Evolutionary conservation across 2,113 vertebrate species (phyloP).

Genomic region (Semicossyphus pulcher): DNA sequence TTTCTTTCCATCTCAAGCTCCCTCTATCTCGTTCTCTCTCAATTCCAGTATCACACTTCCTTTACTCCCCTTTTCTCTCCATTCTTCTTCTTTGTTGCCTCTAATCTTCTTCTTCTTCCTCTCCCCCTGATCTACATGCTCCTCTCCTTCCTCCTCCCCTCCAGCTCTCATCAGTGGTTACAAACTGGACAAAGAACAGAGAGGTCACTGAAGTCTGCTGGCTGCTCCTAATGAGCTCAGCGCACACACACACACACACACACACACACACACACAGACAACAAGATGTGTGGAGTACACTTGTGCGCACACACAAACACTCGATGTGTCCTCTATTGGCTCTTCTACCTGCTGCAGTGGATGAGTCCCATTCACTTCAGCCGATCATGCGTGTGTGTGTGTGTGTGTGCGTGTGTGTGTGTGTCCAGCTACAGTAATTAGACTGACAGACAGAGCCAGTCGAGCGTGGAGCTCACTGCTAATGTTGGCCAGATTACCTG

Average conservation of each 20-base stretch:
- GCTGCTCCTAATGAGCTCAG: constrained; percentile 61
- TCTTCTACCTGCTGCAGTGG: constrained; percentile 38
- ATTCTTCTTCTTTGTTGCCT: background rate
- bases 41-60: background rate
- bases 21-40: no score
- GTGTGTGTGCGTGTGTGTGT: constrained; percentile 22
- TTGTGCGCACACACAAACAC: constrained; percentile 7
- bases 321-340: constrained; percentile 7
- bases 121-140: constrained; percentile 37
- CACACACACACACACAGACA: constrained; percentile 3
- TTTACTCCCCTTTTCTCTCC: background rate
- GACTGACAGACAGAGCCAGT: constrained; percentile 34
- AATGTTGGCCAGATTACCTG: constrained; percentile 37
- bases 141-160: background rate
- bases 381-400: constrained; percentile 24
- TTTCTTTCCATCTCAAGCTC: constrained; percentile 1
- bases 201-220: constrained; percentile 61
- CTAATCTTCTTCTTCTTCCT: constrained; percentile 18
- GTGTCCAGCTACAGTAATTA: constrained; percentile 50
- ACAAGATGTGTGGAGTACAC: no score
- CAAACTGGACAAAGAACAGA: constrained; percentile 61
- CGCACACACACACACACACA: constrained; percentile 24
- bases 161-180: constrained; percentile 45
- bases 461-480: constrained; percentile 29
- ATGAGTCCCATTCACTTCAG: constrained; percentile 11